Conservation (phyloP, 2,113 vertebrate species). For the Macquaria ambigua region DNA sequence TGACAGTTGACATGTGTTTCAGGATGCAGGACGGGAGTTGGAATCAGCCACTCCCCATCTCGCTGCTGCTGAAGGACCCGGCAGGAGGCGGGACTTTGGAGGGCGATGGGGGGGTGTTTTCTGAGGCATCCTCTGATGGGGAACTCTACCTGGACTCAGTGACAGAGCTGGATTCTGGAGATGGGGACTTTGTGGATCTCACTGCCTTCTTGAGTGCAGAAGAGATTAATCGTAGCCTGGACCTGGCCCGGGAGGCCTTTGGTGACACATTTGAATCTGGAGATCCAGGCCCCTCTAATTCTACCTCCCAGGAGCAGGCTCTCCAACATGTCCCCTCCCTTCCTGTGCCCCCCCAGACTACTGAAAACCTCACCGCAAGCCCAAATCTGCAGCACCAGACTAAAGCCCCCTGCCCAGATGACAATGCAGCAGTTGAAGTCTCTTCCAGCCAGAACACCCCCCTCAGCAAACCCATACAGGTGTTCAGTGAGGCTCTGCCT, state of each 20-base stretch:
- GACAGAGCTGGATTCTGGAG: conserved; percentile 85
- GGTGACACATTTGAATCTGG: conserved; percentile 66
- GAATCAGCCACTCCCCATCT: conserved; percentile 83
- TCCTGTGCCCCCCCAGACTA: conserved; percentile 38
- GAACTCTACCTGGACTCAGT: conserved; percentile 88
- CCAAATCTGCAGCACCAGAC: conserved; percentile 52
- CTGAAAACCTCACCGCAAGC: conserved; percentile 69
- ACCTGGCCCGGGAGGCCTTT: conserved; percentile 93
- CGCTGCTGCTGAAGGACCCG: conserved; percentile 82
- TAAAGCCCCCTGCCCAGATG: conserved; percentile 51
- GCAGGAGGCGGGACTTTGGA: conserved; percentile 75
- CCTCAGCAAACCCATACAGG: conserved; percentile 76
- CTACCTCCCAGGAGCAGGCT: conserved; percentile 74
- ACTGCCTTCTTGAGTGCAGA: conserved; percentile 95
- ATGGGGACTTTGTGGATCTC: conserved; percentile 87
- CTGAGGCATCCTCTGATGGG: conserved; percentile 87
- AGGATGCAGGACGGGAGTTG: conserved; percentile 90
- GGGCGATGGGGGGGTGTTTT: conserved; percentile 80
- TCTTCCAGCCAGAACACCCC: conserved; percentile 66
- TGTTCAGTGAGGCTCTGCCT: conserved; percentile 75
- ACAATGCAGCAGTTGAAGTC: conserved; percentile 59
- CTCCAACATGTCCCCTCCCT: conserved; percentile 65
- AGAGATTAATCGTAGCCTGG: conserved; percentile 93
- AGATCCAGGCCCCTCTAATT: conserved; percentile 64
- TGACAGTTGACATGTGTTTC: conserved; percentile 66